phyloP scores from a whole-genome alignment of 2,797 vertebrate species.

The Periophthalmus magnuspinnatus region DNA sequence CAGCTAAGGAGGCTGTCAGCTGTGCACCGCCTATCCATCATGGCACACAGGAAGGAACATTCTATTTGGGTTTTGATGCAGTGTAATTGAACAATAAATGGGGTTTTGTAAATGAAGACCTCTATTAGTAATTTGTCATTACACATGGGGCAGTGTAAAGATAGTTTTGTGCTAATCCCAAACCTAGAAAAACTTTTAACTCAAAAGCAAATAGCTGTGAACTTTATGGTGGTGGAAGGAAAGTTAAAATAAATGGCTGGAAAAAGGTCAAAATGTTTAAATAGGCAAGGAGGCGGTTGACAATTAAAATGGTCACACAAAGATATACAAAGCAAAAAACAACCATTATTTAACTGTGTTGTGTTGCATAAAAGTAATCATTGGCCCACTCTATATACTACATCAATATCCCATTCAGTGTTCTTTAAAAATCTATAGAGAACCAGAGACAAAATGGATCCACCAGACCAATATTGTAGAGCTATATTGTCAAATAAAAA shows the following conservation, averaged over 20 bases:
- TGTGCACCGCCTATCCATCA: slow-evolving; percentile 41
- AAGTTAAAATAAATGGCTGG: no score
- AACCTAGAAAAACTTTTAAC: not conserved
- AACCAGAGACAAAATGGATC: slow-evolving; percentile 22
- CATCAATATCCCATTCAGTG: slow-evolving; percentile 40
- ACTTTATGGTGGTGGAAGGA: slow-evolving; percentile 10
- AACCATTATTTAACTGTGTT: no score
- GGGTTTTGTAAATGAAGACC: not conserved
- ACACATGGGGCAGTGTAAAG: not conserved
- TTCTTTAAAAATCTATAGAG: slow-evolving; percentile 46
- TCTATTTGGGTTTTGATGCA: slow-evolving; percentile 8
- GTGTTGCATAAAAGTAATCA: no score
- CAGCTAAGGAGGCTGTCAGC: slow-evolving; percentile 74
- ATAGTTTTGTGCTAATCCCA: not conserved
- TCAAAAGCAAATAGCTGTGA: slow-evolving; percentile 25
- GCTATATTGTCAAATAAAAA: slow-evolving; percentile 44
- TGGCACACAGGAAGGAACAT: not conserved
- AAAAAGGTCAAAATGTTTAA: no score
- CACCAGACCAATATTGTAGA: slow-evolving; percentile 42
- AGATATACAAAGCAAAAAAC: no score
- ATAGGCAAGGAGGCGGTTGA: no score
- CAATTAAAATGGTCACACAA: no score
- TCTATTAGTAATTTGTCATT: not conserved
- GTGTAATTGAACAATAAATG: not conserved
- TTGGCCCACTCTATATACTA: slow-evolving; percentile 13